Base-by-base conservation (phyloP, 2,888 invertebrate species). In the Dinocampus coccinellae region DNA sequence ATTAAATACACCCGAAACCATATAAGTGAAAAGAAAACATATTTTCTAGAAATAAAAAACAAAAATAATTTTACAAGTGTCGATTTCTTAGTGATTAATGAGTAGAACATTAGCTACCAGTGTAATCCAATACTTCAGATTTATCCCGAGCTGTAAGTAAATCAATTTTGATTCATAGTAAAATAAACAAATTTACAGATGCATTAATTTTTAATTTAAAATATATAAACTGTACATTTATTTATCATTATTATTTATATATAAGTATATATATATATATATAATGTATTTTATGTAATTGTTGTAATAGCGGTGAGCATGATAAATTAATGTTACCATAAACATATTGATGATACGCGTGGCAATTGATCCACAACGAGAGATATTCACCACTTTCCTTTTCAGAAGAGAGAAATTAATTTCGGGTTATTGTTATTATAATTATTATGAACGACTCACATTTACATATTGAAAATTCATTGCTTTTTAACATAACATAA, bases 171-270 rank as follows among this genome's bases (percentile, higher is more conserved):
- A 29, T 4, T 36, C 39, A 20, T 34, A 34, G 13, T 62, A 22
- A 26, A 64, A 71, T 52, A 13, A 42, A 47, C n/a, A n/a, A 7
- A 58, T 36, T 20, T 81, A 82, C 78, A 80, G 79, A 84, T 80
- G 82, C 82, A 83, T 85, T 84, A 85, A 84, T 86, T 86, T 87
- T 87, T 86, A 87, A 87, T 87, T 87, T 87, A 87, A 87, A 87
- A 87, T 87, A 87, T 87, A 87, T 87, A 87, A 87, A 87, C 87
- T 87, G 87, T 87, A 87, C 86, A 87, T 86, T 83, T 86, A 86
- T 86, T 84, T 81, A 83, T 83, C 80, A 76, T 77, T 82, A 79
- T 78, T 79, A 79, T 77, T 74, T 78, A 73, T 75, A 79, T 81
- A 82, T 81, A 78, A 82, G 79, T 84, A 76, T 82, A 79, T 82